Evolutionary conservation across 2,113 vertebrate genomes (phyloP).

Genomic region (Acrocephalus kingi): DNA sequence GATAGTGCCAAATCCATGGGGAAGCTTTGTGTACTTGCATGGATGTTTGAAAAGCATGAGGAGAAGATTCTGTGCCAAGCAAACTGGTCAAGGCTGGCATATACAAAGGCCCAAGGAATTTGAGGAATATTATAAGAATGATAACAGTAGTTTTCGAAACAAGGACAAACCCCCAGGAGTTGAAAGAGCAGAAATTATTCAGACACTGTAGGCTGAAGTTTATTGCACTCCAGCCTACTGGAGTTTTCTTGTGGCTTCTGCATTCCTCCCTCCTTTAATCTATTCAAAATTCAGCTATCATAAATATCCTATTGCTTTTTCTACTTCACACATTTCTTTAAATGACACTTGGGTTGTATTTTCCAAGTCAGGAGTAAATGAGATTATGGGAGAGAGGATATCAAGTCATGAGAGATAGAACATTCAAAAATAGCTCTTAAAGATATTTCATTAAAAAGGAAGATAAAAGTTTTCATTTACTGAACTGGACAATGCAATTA

Average conservation of each 20-base stretch:
- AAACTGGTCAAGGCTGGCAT: not conserved
- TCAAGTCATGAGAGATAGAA: not conserved
- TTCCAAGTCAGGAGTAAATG: not conserved
- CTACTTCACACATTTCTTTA: not conserved
- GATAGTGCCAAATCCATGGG: not conserved
- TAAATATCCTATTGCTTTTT: not conserved
- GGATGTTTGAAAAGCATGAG: rapidly evolving
- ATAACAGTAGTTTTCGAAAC: not conserved
- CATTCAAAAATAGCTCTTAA: not conserved
- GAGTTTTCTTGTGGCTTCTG: not conserved
- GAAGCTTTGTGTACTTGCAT: not conserved
- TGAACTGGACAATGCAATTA: not conserved
- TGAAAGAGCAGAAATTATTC: not conserved
- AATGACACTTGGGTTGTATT: not conserved
- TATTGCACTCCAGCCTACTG: not conserved
- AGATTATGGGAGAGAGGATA: not conserved
- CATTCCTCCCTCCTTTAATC: not conserved
- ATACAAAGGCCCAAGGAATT: not conserved
- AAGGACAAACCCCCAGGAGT: not conserved
- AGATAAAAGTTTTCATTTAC: not conserved
- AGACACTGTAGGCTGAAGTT: not conserved
- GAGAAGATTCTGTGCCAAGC: not conserved
- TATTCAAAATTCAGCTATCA: not conserved
- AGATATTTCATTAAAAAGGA: not conserved
- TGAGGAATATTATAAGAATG: not conserved